phyloP scores from a whole-genome alignment of 2,113 vertebrate species.

The Forbesichthys agassizii region DNA sequence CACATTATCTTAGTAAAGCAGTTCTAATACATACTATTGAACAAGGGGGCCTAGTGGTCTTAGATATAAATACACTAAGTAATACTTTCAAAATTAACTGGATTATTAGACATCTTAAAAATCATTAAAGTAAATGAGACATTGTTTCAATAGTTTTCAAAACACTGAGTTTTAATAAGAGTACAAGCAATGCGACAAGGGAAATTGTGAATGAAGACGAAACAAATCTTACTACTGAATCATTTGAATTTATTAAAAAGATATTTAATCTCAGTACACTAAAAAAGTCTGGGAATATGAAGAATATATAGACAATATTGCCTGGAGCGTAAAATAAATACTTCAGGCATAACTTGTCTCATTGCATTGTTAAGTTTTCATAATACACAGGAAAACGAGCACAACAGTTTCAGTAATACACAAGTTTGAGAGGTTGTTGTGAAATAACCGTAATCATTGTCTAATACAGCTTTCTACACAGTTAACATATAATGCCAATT shows the following conservation, averaged over 20 bases:
- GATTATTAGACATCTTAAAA: too few species aligned
- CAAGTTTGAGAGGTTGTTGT: constrained; percentile 15
- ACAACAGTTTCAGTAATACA: neutral
- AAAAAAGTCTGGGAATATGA: constrained; percentile 55
- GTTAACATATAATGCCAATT: constrained; percentile 18
- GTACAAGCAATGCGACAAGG: too few species aligned
- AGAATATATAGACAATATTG: constrained; percentile 37
- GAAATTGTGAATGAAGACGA: neutral
- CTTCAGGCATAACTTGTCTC: constrained; percentile 23
- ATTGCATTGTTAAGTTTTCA: constrained; percentile 44
- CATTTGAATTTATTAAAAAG: constrained; percentile 41
- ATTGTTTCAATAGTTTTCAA: too few species aligned
- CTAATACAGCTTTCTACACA: neutral
- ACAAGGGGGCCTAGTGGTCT: too few species aligned
- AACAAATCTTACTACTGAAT: neutral
- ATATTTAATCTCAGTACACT: constrained; percentile 50
- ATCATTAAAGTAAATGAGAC: too few species aligned
- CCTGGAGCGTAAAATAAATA: constrained; percentile 28
- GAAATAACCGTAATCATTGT: constrained; percentile 23
- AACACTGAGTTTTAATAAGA: too few species aligned
- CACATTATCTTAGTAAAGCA: too few species aligned
- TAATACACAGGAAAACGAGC: constrained; percentile 11
- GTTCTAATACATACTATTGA: too few species aligned
- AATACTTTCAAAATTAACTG: too few species aligned
- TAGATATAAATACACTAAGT: too few species aligned